Base-by-base conservation (phyloP, 2,888 invertebrate genomes). In the Pedicia rivosa region DNA sequence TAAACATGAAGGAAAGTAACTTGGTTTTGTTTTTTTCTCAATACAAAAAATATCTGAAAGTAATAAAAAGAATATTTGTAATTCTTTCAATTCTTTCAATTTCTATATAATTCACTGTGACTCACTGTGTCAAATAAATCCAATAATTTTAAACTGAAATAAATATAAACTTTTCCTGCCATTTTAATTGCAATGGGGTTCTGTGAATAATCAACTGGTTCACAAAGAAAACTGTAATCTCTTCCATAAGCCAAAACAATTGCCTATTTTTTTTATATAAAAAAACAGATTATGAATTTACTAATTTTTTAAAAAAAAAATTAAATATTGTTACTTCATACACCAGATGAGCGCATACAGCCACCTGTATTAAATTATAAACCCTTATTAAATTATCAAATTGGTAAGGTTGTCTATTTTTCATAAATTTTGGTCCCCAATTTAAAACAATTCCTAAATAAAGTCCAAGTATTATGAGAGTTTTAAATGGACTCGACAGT, bases 1-100 rank as follows among this genome's bases (percentile, higher is more conserved):
- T 87, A 87, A 0, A 86, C 75, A 50, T 88, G 88, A 13, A 90
- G 66, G 49, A 87, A 87, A 15, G 79, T 71, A n/a, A 86, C 67
- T 62, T 88, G 87, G 43, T 69, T 74, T 45, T 74, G 68, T 55
- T 84, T 88, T 56, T 87, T 87, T 25, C 86, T 67, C 44, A 87
- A 55, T 5, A 83, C 70, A 52, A 88, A 87, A 58, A 88, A 87
- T 41, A 78, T 16, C 50, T 71, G 39, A 41, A 25, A 40, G 40
- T n/a, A 38, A n/a, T 2, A 41, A 28, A 37, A 38, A 38, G 2
- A 32, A 15, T n/a, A 27, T 27, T 4, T n/a, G 10, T 7, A n/a
- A 3, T 5, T 3, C 3, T n/a, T 7, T 10, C 6, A 2, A 13
- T 2, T n/a, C 7, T 12, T 3, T 7, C 7, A 12, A n/a, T 13